These are phyloP conservation scores for Deroplatys truncata DNA, from an alignment of 2,888 invertebrate species.

Conservation along the genomic window DNA sequence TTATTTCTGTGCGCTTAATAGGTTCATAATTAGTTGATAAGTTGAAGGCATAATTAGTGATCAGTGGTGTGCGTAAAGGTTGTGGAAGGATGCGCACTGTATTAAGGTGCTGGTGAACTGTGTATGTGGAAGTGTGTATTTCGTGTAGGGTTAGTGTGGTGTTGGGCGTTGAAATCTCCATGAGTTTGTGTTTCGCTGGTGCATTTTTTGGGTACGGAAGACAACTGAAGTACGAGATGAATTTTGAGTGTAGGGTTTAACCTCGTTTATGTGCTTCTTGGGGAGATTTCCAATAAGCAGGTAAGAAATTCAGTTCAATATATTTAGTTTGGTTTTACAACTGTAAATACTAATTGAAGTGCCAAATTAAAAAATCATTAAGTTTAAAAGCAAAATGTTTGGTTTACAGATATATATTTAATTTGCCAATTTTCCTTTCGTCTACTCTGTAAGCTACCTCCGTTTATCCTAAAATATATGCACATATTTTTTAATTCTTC, in stretches of 20 bases:
- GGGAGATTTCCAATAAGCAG: not conserved
- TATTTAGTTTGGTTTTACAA: no score
- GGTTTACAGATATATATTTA: no score
- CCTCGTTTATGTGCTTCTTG: not conserved
- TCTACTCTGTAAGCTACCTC: no score
- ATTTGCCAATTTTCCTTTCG: no score
- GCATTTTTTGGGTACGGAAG: not conserved
- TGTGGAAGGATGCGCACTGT: not conserved
- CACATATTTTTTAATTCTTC: no score
- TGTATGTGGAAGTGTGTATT: not conserved
- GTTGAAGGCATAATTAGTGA: not conserved
- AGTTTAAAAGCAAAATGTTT: no score
- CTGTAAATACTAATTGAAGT: no score
- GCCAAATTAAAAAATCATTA: no score
- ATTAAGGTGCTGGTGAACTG: not conserved
- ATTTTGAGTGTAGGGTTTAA: not conserved
- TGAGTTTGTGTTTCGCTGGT: not conserved
- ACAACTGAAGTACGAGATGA: not conserved
- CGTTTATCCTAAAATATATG: no score
- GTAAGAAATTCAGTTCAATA: not conserved
- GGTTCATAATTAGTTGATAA: no score
- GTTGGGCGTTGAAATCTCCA: slow-evolving; percentile 6
- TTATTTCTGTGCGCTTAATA: not conserved
- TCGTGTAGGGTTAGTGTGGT: not conserved
- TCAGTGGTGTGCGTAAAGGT: not conserved